Base-by-base conservation (phyloP, 1,140 invertebrate species). In the Drosophila micromelanica region DNA sequence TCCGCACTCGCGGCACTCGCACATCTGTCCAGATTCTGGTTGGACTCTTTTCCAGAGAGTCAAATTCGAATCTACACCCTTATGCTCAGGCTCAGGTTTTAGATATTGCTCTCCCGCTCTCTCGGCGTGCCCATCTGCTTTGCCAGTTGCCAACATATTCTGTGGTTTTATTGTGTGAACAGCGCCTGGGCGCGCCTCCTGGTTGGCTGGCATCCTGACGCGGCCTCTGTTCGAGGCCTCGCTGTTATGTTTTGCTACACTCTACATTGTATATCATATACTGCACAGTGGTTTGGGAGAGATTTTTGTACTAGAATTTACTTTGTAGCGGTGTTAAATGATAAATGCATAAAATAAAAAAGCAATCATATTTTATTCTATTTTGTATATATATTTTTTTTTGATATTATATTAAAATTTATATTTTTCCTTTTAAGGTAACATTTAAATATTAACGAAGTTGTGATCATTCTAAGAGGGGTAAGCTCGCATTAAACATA, bases 21-120 rank as follows among this genome's bases (percentile, higher is more conserved):
- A 86, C 90, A 91, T 91, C 90, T 91, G 90, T 91, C 86, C 80
- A 68, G 85, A 91, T 91, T 91, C 90, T 84, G 72, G 35, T 81
- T 64, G 32, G 59, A 79, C 61, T 35, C 32, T 17, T 15, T 68
- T 78, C 55, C 60, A 54, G 80, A 84, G 80, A 84, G 76, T 74
- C 55, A 40, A 62, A 48, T 70, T 63, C 76, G 54, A 63, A 64
- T 79, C 80, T 45, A 46, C 76, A 87, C 84, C 84, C 85, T 86
- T 90, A 90, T 90, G 85, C n/a, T 78, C 55, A n/a, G 7, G 6
- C 35, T 52, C 27, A 20, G 17, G 30, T 27, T 15, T n/a, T n/a
- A n/a, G n/a, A n/a, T n/a, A 55, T 68, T 46, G 45, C 57, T 62
- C 73, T 71, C 42, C 49, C 20, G 57, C 68, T 55, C 78, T 67